Base-by-base conservation (phyloP, 2,113 vertebrate genomes). In the Oophaga pumilio region DNA sequence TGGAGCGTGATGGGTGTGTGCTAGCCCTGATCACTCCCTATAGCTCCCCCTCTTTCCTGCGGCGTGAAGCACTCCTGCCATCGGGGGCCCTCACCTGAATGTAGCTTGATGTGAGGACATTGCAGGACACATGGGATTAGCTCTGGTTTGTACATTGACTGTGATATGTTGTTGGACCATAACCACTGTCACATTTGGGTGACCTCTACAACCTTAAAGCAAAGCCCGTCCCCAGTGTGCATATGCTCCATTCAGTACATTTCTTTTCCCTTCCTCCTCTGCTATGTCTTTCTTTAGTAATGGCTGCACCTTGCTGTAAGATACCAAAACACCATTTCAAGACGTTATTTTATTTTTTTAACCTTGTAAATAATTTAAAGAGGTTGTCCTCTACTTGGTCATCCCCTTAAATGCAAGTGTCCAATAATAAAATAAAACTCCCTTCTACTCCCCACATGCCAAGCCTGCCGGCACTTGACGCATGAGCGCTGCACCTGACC, bases 141-240 rank as follows among this genome's bases (percentile, higher is more conserved):
- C 62, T 83, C 64, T 68, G 33, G 43, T 26, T 68, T 68, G 60
- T 50, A 68, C 4, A 49, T 52, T 83, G 59, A 83, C 59, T 68
- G 81, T 83, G 13, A 83, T 69, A 24, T 26, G 22, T n/a, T 82
- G 62, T 64, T 69, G 81, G 81, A 83, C 81, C n/a, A 83, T 60
- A 69, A 83, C 81, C 81, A 83, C 81, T 83, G 62, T n/a, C 50
- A 52, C 24, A 66, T 50, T 8, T 82, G 43, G 60, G n/a, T 26
- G 73, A 57, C 50, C 6, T 57, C 22, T 78, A 17, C 57, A 17
- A 57, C n/a, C 13, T 78, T 56, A 24, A n/a, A 26, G n/a, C 76
- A 26, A 56, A 53, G 76, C 33, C 15, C 49, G 20, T 43, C 59
- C 60, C 59, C 79, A 82, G 14, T 64, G 18, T 82, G 60, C 50